Conservation (phyloP, 2,113 vertebrate species). For the Panthera leo region DNA sequence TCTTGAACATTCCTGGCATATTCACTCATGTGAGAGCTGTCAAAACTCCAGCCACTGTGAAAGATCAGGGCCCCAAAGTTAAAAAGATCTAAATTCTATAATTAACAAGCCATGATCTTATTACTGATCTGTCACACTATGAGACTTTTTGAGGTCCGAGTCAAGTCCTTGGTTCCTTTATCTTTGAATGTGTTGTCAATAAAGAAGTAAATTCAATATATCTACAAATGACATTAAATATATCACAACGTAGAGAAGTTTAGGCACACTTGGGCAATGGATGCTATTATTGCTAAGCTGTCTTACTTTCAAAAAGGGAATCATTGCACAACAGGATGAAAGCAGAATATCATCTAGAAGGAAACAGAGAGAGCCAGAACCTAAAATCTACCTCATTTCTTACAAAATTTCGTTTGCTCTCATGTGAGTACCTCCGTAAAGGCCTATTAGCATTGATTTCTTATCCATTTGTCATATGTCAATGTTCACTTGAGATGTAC, state of each 20-base stretch:
- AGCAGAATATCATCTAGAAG: neutral
- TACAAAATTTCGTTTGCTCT: conserved; percentile 48
- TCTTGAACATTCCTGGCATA: neutral
- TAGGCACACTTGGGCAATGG: neutral
- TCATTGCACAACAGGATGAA: neutral
- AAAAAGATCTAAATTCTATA: neutral
- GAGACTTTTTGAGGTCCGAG: neutral
- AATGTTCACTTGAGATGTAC: conserved; percentile 46
- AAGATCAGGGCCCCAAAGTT: neutral
- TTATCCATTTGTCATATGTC: conserved; percentile 53
- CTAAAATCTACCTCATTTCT: conserved; percentile 9
- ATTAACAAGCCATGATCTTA: neutral
- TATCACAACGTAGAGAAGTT: neutral
- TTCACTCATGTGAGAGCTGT: neutral
- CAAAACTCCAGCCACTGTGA: neutral
- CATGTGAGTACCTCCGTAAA: neutral
- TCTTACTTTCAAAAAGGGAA: neutral
- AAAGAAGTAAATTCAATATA: neutral
- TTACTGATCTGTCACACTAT: neutral
- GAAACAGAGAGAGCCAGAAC: neutral
- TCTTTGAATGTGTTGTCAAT: neutral
- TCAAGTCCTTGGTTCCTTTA: neutral
- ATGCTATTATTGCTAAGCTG: neutral
- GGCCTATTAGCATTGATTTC: conserved; percentile 49
- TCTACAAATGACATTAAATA: neutral